Conservation (phyloP, 2,797 vertebrate genomes). For the Anguilla megastoma region DNA sequence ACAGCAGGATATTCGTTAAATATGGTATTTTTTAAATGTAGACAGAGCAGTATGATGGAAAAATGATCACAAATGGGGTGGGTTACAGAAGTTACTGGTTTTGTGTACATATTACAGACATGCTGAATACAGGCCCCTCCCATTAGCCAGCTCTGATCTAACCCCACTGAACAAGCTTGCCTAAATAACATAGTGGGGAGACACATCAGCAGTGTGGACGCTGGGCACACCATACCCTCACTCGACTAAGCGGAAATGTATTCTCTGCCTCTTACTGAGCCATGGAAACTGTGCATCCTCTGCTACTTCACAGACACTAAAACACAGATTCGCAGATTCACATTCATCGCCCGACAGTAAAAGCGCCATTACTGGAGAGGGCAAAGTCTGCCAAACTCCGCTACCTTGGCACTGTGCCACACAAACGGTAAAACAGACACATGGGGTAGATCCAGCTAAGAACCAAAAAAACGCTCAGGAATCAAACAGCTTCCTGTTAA, state of each 20-base stretch:
- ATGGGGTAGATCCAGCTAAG: not conserved
- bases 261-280: not conserved
- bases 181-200: not conserved
- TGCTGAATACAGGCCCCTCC: not conserved
- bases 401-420: not conserved
- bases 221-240: not conserved
- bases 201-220: not conserved
- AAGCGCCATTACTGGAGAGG: not conserved
- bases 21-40: conserved; percentile 72
- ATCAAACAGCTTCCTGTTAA: not conserved
- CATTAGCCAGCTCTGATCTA: conserved; percentile 37
- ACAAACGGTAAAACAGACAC: not conserved
- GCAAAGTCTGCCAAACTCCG: not conserved
- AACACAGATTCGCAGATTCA: not conserved
- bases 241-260: not conserved
- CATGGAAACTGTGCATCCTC: not conserved
- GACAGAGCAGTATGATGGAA: conserved; percentile 47
- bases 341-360: not conserved
- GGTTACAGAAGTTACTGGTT: conserved; percentile 65
- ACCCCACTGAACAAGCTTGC: not conserved
- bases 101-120: conserved; percentile 63
- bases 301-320: not conserved
- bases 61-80: conserved; percentile 64
- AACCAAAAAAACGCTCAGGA: not conserved
- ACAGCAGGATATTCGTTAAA: conserved; percentile 82